Evolutionary conservation across 2,797 vertebrate species (phyloP), one percentile per base, ranked within the genome.

Genomic region (Falco columbarius): DNA sequence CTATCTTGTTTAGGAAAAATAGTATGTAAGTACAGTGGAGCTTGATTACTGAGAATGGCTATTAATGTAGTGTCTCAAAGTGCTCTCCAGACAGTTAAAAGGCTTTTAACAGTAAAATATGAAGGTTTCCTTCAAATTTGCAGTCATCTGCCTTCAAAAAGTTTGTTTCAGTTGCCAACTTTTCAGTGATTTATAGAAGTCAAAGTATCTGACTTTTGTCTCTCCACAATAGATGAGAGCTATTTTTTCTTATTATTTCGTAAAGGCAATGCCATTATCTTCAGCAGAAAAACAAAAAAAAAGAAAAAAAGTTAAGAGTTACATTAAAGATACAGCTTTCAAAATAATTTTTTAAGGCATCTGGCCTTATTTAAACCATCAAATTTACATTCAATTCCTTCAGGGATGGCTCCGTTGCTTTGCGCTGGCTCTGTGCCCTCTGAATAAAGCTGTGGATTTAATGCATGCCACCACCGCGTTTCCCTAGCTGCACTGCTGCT

Each of bases 341-440:
- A 70, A 91, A 95, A 88, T 81, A 81, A 94, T 92, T 95, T 93
- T 93, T 94, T 75, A 94, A 95, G 73, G 96, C 97, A 98, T 97
- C 97, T 98, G 98, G 98, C 97, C 97, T 97, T 96, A 97, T 97
- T 98, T 98, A 98, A 98, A 95, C 93, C 93, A 96, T 97, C 97
- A 95, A 88, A 97, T 97, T 97, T 96, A 96, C 90, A 97, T 97
- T 97, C 67, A 95, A 14, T 95, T 97, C 96, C 97, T 97, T 91
- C 91, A 97, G 97, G 97, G 97, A 97, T 81, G 90, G 93, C 95
- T 98, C 94, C 14, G 20, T 84, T 97, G 95, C 91, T 93, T 67
- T 86, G 86, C 9, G 49, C 96, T 98, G 98, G 98, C 98, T 96
- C 80, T 0, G 10, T 93, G 96, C 97, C 97, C 93, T 96, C 73